Evolutionary conservation across 2,888 invertebrate species (phyloP).

Genomic region (Chrysodeixis includens): DNA sequence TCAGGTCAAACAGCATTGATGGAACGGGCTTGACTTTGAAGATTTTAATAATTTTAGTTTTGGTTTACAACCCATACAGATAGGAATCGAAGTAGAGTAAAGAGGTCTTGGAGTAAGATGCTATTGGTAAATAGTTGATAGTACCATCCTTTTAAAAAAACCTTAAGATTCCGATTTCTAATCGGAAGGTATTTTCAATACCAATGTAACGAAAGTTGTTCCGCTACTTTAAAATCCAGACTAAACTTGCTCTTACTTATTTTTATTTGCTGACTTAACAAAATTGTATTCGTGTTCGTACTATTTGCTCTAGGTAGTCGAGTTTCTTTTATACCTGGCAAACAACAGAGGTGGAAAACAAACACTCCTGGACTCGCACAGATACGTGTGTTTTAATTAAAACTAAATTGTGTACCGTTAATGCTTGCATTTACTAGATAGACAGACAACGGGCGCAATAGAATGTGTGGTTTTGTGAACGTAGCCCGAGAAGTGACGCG

Average conservation of each 20-base stretch:
- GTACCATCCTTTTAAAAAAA: too few species aligned
- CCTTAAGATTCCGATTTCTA: too few species aligned
- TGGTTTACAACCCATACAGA: too few species aligned
- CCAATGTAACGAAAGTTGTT: too few species aligned
- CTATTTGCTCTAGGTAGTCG: slow-evolving; percentile 17
- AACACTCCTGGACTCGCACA: slow-evolving; percentile 44
- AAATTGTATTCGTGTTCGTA: slow-evolving; percentile 21
- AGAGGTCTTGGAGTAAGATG: too few species aligned
- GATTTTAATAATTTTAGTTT: too few species aligned
- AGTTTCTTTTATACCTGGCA: slow-evolving; percentile 24
- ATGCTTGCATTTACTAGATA: slow-evolving; percentile 35
- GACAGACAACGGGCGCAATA: slow-evolving; percentile 31
- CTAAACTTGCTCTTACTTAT: slow-evolving; percentile 8
- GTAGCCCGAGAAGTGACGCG: slow-evolving; percentile 21
- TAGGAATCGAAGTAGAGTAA: too few species aligned
- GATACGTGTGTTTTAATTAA: slow-evolving; percentile 62
- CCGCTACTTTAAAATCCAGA: background rate
- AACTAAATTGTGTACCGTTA: slow-evolving; percentile 54
- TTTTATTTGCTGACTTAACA: slow-evolving; percentile 21
- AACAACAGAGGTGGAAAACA: slow-evolving; percentile 18
- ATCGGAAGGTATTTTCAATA: too few species aligned
- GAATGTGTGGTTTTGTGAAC: slow-evolving; percentile 43
- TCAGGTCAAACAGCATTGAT: too few species aligned
- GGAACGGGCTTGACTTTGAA: too few species aligned
- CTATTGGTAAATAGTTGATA: too few species aligned